These are phyloP conservation scores for Gasterosteus aculeatus DNA, from an alignment of 2,113 vertebrate species.

Conservation along the genomic window DNA sequence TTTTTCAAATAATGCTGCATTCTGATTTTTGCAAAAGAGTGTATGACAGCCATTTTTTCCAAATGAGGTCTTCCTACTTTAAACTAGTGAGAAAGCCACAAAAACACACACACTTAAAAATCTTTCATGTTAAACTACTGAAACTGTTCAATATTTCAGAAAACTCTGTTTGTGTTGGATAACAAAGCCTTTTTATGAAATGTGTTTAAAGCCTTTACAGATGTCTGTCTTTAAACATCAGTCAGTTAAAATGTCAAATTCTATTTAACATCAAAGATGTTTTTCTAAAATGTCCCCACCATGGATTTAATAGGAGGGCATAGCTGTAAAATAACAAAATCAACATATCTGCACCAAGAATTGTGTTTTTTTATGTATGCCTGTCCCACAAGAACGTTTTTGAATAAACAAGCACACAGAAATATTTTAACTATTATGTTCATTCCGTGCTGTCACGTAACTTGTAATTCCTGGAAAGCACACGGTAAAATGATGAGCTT, in stretches of 20 bases:
- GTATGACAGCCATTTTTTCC: background rate
- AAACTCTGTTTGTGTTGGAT: background rate
- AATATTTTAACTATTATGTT: background rate
- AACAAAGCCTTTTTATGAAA: background rate
- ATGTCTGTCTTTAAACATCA: background rate
- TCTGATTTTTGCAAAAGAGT: background rate
- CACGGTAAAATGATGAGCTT: background rate
- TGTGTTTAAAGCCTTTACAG: background rate
- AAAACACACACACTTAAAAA: background rate
- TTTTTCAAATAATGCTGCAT: background rate
- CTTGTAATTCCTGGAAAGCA: conserved; percentile 30
- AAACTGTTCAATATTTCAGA: background rate
- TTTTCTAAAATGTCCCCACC: no score
- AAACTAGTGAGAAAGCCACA: background rate
- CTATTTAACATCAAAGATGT: background rate
- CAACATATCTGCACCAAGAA: background rate
- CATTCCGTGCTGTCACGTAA: background rate
- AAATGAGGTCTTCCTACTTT: background rate
- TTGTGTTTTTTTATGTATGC: background rate
- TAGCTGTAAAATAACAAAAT: conserved; percentile 4
- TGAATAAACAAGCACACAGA: background rate
- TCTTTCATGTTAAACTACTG: background rate
- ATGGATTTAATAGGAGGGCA: no score
- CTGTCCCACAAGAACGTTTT: background rate
- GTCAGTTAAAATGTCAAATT: background rate